Evolutionary conservation across 2,888 invertebrate species (phyloP).

Genomic region (Lasioglossum vierecki): DNA sequence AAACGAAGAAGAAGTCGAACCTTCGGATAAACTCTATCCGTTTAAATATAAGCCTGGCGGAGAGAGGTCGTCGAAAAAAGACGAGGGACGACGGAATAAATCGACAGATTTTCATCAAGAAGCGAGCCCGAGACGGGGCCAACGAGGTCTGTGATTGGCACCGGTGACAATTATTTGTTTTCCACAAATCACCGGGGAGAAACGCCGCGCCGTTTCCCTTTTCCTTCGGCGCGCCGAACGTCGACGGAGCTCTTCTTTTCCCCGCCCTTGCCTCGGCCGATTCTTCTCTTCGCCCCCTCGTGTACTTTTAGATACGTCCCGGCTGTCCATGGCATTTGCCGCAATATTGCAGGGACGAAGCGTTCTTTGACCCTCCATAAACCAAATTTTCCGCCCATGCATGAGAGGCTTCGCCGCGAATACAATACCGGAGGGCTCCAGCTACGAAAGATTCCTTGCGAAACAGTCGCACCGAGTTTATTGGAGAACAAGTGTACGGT

Average conservation of each 20-base stretch:
- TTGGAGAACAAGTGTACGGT: neutral
- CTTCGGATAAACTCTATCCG: slow-evolving; percentile 48
- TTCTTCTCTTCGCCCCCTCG: neutral
- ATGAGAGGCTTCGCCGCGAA: slow-evolving; percentile 24
- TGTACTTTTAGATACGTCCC: slow-evolving; percentile 29
- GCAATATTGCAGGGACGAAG: slow-evolving; percentile 33
- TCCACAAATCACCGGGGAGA: slow-evolving; percentile 74
- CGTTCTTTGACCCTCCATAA: slow-evolving; percentile 36
- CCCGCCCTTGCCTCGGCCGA: neutral
- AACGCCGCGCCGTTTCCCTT: slow-evolving; percentile 31
- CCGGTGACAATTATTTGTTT: slow-evolving; percentile 78
- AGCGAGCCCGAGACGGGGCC: slow-evolving; percentile 55
- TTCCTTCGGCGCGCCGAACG: slow-evolving; percentile 17
- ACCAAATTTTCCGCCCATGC: slow-evolving; percentile 32
- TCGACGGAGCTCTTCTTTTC: slow-evolving; percentile 10
- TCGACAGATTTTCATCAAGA: slow-evolving; percentile 73
- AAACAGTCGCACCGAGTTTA: neutral
- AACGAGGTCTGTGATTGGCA: slow-evolving; percentile 76
- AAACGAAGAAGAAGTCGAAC: neutral
- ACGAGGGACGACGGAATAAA: slow-evolving; percentile 66
- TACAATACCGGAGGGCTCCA: slow-evolving; percentile 15
- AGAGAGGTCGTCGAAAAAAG: slow-evolving; percentile 39
- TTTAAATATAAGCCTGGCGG: slow-evolving; percentile 56
- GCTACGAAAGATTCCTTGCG: neutral
- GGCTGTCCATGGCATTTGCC: slow-evolving; percentile 49